phyloP scores from a whole-genome alignment of 1,140 invertebrate species.

The Dolichoris vasculosae region DNA sequence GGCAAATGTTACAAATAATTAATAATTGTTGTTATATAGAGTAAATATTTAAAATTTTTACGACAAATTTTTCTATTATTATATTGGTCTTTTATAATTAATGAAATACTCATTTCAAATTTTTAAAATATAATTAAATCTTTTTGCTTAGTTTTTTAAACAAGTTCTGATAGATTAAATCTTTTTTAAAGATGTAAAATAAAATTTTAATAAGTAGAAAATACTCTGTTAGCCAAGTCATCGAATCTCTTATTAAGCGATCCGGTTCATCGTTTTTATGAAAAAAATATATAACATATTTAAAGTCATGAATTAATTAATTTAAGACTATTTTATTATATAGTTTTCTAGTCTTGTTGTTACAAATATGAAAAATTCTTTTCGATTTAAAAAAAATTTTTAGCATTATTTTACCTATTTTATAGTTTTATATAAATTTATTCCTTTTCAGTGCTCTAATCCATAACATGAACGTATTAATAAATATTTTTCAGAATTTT shows the following conservation, averaged over 20 bases:
- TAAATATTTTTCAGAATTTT: too few species aligned
- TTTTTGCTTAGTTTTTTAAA: not conserved
- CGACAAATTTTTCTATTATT: not conserved
- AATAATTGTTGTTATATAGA: too few species aligned
- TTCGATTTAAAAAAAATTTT: too few species aligned
- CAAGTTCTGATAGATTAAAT: not conserved
- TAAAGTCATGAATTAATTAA: not conserved
- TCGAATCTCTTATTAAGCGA: not conserved
- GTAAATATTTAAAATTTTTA: too few species aligned
- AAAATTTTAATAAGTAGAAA: not conserved
- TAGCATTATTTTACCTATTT: too few species aligned
- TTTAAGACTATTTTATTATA: not conserved
- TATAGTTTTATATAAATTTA: too few species aligned
- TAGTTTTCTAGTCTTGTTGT: too few species aligned
- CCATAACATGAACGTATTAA: too few species aligned
- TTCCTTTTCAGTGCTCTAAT: too few species aligned
- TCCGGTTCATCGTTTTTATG: not conserved
- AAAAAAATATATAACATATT: not conserved
- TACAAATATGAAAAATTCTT: too few species aligned
- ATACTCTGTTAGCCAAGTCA: not conserved
- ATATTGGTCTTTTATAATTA: not conserved
- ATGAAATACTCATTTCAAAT: not conserved
- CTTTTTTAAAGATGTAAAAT: not conserved
- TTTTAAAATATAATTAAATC: not conserved
- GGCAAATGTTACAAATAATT: too few species aligned